Evolutionary conservation across 1,140 invertebrate species (phyloP), one percentile per base, ranked within the genome.

Genomic region (Branchinecta lindahli): DNA sequence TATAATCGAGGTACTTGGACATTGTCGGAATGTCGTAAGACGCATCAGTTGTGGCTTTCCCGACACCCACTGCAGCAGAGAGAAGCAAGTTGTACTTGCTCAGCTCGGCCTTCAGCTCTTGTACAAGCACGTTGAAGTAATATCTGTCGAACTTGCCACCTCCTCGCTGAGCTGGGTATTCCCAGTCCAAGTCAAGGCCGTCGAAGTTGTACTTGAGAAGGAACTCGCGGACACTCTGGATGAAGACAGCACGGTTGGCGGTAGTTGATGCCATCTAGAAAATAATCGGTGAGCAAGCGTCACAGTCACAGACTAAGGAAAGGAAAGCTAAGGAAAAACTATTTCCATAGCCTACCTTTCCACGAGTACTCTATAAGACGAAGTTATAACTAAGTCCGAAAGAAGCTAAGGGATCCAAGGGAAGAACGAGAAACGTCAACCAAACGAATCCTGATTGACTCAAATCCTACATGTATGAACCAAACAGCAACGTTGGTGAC

Each of bases 131-230:
- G 15, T 76, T 74, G 66, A 77, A 78, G 67, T 78, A 78, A 45
- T 73, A 72, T 70, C 76, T 73, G 46, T 76, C 75, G 66, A 44
- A 68, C 2, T 82, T 70, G 8, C 80, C 78, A 3, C 85, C 84
- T 66, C 87, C 87, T 65, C 87, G 77, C 73, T 85, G 83, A 12
- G 79, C 82, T 0, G 88, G 89, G 75, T 90, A 90, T 74, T 91
- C 88, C 89, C 89, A 91, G 75, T 91, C 88, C 12, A 92, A 20
- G 75, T 92, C 89, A 0, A 92, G 80, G 0, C 90, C 90, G 78
- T 92, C 87, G 70, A 92, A 91, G 8, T 82, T 79, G 74, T 89
- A 82, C n/a, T 81, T 82, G 69, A 79, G 76, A 0, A 87, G 68
- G 73, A 87, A 86, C 0, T 78, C 72, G 0, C 88, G 78, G 0